Conservation (phyloP, 2,113 vertebrate genomes). For the Cettia cetti region DNA sequence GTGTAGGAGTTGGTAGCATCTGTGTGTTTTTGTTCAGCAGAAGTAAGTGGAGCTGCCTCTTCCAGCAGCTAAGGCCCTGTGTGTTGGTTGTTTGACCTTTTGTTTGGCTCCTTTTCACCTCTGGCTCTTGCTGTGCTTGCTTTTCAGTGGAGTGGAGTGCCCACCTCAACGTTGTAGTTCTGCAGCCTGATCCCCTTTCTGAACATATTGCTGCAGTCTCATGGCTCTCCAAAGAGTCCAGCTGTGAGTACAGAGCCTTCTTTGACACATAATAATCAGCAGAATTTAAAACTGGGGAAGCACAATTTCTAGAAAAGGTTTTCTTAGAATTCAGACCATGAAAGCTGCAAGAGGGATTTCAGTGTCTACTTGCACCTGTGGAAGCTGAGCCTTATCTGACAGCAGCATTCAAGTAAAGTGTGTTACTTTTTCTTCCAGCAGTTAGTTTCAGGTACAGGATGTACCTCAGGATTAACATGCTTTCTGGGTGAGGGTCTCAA, state of each 20-base stretch:
- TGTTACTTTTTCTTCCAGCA: neutral
- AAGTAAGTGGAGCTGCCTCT: neutral
- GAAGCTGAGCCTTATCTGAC: neutral
- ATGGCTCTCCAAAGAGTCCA: constrained; percentile 69
- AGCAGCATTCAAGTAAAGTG: neutral
- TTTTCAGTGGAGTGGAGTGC: constrained; percentile 92
- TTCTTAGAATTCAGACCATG: neutral
- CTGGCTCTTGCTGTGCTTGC: neutral
- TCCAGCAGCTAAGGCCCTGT: neutral
- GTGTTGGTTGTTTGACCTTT: neutral
- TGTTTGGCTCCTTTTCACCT: neutral
- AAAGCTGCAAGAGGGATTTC: neutral
- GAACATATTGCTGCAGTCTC: constrained; percentile 88
- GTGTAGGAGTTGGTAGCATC: neutral
- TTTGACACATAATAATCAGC: neutral
- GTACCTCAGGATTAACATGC: neutral
- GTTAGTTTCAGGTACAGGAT: neutral
- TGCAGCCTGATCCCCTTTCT: constrained; percentile 84
- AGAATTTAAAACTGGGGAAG: neutral
- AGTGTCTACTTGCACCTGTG: neutral
- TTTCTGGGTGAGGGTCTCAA: neutral
- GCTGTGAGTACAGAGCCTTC: constrained; percentile 79
- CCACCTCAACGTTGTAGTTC: constrained; percentile 75
- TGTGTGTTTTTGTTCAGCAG: neutral
- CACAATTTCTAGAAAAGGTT: neutral